These are phyloP conservation scores for Protobothrops flavoviridis DNA, from an alignment of 2,113 vertebrate species.

Conservation along the genomic window DNA sequence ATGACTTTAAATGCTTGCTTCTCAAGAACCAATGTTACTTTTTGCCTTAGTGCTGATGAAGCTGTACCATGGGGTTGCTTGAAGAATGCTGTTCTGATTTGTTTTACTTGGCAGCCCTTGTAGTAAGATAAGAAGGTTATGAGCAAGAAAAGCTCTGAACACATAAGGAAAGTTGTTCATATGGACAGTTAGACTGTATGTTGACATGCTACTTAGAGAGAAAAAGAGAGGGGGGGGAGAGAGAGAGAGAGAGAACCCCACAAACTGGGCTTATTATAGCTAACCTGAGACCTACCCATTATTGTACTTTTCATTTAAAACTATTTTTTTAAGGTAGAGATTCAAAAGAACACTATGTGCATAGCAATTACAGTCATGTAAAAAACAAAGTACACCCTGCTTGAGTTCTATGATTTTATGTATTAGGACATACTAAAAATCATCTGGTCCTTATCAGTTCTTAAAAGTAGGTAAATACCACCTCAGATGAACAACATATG, in stretches of 20 bases:
- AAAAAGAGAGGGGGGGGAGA: accelerated
- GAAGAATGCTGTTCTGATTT: conserved; percentile 38
- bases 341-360: background rate
- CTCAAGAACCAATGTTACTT: conserved; percentile 43
- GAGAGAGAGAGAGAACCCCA: background rate
- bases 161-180: conserved; percentile 38
- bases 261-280: conserved; percentile 22
- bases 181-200: background rate
- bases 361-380: background rate
- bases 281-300: background rate
- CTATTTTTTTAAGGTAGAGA: background rate
- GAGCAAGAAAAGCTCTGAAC: conserved; percentile 29
- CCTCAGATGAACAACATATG: background rate
- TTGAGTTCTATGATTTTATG: background rate
- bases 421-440: background rate
- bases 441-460: background rate
- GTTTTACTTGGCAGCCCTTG: conserved; percentile 47
- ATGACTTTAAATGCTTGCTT: conserved; percentile 11
- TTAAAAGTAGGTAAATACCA: background rate
- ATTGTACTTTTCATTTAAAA: conserved; percentile 7
- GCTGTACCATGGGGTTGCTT: conserved; percentile 47
- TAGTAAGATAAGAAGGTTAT: conserved; percentile 42
- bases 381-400: background rate
- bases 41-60: conserved; percentile 48
- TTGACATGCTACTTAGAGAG: background rate